Base-by-base conservation (phyloP, 2,113 vertebrate genomes). In the Speoplatyrhinus poulsoni region DNA sequence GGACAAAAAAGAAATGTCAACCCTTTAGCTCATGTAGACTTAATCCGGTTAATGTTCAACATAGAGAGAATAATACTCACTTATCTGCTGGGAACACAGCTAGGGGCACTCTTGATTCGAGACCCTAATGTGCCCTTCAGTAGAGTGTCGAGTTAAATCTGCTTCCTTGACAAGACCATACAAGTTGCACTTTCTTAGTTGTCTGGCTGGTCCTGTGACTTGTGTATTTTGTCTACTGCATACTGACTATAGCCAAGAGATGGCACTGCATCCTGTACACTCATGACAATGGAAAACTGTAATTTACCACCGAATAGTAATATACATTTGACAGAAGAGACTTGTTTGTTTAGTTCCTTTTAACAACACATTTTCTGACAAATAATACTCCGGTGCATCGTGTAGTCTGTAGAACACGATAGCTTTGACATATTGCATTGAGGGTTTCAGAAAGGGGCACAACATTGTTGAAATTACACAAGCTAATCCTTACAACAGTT, bases 1-100 rank as follows among this genome's bases (percentile, higher is more conserved):
- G 80, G 77, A 79, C 81, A 85, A 91, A 87, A 81, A 89, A 26
- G 26, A 83, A 73, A 84, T 90, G 81, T 85, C 76, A 84, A 73
- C 82, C 81, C 66, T 84, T 84, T 64, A 68, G 72, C 76, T 78
- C 71, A 6, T 70, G 74, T 69, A 79, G 80, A 88, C 86, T 86
- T 90, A 90, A 92, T 92, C 87, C 80, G 84, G 82, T 92, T 91
- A 90, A 87, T 85, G 83, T 88, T 85, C 79, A 88, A 87, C 89
- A 77, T 36, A 33, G 81, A 71, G 59, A 86, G 87, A 88, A 83
- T 82, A 89, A 90, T 88, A 82, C 73, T 69, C 69, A 79, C 83
- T 89, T 88, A 89, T 91, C 89, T 88, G 77, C 72, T 66, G 62
- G 67, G 72, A 84, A 75, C 84, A 87, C 62, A 64, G 71, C 50